Evolutionary conservation across 2,113 vertebrate species (phyloP).

Genomic region (Girardinichthys multiradiatus): DNA sequence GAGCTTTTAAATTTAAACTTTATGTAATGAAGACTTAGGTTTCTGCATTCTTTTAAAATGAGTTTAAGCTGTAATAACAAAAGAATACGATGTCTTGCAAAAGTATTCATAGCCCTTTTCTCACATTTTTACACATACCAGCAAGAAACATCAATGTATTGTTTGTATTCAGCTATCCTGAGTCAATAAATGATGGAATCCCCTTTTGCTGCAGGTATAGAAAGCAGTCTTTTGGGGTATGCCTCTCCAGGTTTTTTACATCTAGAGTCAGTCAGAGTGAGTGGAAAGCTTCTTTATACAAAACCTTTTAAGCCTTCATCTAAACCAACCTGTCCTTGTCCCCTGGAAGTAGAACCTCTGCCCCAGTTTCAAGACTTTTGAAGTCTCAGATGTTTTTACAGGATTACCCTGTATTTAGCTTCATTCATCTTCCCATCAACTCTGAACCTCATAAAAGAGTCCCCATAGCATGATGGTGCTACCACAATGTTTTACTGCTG

Average conservation of each 20-base stretch:
- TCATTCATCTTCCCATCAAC: background rate
- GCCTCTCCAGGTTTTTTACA: background rate
- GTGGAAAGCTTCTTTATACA: background rate
- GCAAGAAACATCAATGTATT: background rate
- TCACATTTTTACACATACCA: background rate
- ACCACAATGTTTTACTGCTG: background rate
- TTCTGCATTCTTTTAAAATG: background rate
- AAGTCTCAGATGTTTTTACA: background rate
- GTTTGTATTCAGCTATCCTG: background rate
- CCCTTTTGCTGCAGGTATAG: background rate
- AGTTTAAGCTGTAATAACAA: no score
- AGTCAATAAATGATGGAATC: background rate
- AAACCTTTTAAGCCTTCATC: background rate
- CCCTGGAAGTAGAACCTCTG: no score
- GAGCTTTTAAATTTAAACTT: slow-evolving; percentile 46
- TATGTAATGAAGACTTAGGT: background rate
- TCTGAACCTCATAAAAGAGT: background rate
- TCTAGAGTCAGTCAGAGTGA: background rate
- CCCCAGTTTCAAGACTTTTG: no score
- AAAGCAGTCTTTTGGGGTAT: background rate
- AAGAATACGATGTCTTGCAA: background rate
- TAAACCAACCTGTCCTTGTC: background rate
- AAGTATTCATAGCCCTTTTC: background rate
- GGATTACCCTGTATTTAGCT: background rate
- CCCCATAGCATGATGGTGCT: background rate